phyloP scores from a whole-genome alignment of 2,888 invertebrate genomes.

The Habroteleia sp. region DNA sequence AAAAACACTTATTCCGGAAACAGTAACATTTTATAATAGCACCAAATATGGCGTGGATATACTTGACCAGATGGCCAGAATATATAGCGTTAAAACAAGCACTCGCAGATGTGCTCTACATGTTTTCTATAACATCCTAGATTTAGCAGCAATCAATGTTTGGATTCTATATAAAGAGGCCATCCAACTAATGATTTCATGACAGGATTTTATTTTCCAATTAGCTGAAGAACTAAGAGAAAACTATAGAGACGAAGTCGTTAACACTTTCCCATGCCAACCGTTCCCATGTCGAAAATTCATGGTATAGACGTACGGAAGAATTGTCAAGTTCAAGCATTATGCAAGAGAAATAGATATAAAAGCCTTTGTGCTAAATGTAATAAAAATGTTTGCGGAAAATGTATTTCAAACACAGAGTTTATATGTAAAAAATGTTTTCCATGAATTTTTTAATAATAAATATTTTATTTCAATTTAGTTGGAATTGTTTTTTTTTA shows the following conservation, averaged over 20 bases:
- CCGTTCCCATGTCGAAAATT: too few species aligned
- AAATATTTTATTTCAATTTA: too few species aligned
- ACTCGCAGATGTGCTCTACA: slow-evolving; percentile 34
- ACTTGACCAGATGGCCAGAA: slow-evolving; percentile 15
- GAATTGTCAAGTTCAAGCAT: slow-evolving; percentile 35
- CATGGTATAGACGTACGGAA: background rate
- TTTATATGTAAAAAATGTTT: slow-evolving; percentile 11
- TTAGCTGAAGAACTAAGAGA: slow-evolving; percentile 37
- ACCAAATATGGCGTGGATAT: slow-evolving; percentile 65
- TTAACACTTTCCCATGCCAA: too few species aligned
- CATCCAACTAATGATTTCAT: slow-evolving; percentile 30
- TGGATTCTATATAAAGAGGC: slow-evolving; percentile 21
- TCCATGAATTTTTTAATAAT: too few species aligned
- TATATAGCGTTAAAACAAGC: slow-evolving; percentile 21
- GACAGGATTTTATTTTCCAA: slow-evolving; percentile 33
- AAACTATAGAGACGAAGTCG: too few species aligned
- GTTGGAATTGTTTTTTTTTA: too few species aligned
- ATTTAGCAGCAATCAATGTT: slow-evolving; percentile 39
- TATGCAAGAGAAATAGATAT: slow-evolving; percentile 31
- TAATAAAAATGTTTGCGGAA: background rate
- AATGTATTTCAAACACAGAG: slow-evolving; percentile 12
- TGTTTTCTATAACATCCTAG: slow-evolving; percentile 43
- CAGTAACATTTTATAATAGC: background rate
- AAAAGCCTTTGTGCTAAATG: slow-evolving; percentile 21
- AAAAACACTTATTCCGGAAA: background rate